Percentiles rank a stretch among this genome's conserved stretches.
Conservation (phyloP, 2,888 invertebrate genomes). For the Palloptera scutellata region DNA sequence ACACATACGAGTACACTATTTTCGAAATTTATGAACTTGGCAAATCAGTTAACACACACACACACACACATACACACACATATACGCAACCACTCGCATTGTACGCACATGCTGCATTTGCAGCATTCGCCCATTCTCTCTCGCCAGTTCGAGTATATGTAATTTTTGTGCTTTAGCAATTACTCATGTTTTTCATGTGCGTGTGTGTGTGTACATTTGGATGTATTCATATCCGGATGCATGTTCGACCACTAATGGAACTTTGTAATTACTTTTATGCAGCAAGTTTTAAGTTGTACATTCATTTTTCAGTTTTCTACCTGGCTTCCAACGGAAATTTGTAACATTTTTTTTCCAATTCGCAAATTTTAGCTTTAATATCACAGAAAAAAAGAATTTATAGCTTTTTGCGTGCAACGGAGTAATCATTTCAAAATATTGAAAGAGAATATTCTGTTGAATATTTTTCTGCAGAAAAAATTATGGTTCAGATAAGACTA, state of each 20-base stretch:
- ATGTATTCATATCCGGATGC: not conserved
- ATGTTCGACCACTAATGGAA: not conserved
- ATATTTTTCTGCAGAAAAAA: too few relatives aligned
- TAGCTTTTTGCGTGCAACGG: too few relatives aligned
- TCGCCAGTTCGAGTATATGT: too few relatives aligned
- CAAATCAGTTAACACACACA: not conserved
- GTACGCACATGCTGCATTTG: too few relatives aligned
- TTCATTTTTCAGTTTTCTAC: not conserved
- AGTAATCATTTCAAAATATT: too few relatives aligned
- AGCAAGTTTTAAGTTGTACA: not conserved
- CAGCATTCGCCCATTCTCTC: too few relatives aligned
- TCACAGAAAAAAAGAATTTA: too few relatives aligned
- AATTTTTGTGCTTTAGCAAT: not conserved
- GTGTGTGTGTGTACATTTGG: not conserved
- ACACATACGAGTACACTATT: too few relatives aligned
- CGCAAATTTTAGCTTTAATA: too few relatives aligned
- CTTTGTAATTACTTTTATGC: slow-evolving; percentile 2
- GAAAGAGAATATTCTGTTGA: too few relatives aligned
- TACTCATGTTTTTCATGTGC: not conserved
- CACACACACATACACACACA: not conserved
- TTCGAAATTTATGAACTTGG: too few relatives aligned
- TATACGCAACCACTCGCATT: not conserved
- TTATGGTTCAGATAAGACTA: too few relatives aligned
- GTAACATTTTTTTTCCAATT: not conserved
- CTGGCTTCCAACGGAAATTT: not conserved